A percentile compares a stretch with the other conserved stretches of the same genome.
Conservation (phyloP, 2,888 invertebrate species). For the Drosophila mercatorum region DNA sequence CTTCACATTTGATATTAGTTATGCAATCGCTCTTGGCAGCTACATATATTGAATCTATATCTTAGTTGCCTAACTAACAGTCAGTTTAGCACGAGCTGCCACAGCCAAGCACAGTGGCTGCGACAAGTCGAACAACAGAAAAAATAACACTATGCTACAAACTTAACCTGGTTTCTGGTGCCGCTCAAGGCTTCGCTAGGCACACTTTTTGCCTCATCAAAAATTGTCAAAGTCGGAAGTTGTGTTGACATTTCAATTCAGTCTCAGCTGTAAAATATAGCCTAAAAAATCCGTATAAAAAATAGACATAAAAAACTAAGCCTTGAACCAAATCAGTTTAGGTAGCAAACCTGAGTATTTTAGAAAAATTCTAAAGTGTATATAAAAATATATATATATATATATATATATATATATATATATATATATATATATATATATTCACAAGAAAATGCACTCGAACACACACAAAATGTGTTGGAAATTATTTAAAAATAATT, state of each 20-base stretch:
- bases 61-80: slow-evolving; percentile 60
- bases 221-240: slow-evolving; percentile 8
- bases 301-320: neutral
- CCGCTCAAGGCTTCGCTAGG: neutral
- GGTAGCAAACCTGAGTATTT: neutral
- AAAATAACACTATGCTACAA: slow-evolving; percentile 1
- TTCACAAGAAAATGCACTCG: too few relatives aligned
- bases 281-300: neutral
- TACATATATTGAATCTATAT: slow-evolving; percentile 61
- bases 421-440: neutral
- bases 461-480: too few relatives aligned
- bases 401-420: neutral
- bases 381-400: neutral
- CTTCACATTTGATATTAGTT: slow-evolving; percentile 7
- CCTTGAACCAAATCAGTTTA: neutral
- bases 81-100: slow-evolving; percentile 50
- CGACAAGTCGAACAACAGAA: neutral
- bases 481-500: too few relatives aligned
- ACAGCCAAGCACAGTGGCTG: slow-evolving; percentile 19
- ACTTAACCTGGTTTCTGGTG: neutral
- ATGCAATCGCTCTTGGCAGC: slow-evolving; percentile 59
- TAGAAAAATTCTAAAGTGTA: neutral
- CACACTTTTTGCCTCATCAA: neutral
- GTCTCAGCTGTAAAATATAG: neutral
- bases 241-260: slow-evolving; percentile 1